Evolutionary conservation across 2,797 vertebrate genomes (phyloP).

Genomic region (Borostomias antarcticus): DNA sequence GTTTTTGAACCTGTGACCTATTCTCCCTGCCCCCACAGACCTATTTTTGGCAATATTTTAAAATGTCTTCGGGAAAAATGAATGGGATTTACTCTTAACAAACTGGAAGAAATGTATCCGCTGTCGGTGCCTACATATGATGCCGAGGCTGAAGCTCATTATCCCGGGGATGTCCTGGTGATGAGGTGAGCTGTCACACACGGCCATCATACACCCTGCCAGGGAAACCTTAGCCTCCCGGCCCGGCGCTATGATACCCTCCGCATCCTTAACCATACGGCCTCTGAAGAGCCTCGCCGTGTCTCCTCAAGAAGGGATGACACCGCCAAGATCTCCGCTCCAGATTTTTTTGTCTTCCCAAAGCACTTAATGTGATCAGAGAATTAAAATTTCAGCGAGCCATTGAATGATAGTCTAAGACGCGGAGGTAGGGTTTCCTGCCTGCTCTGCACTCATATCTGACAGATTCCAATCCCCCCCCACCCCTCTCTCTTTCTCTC

Average conservation of each 20-base stretch:
- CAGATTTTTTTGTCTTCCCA: slow-evolving; percentile 80
- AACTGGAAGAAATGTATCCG: neutral
- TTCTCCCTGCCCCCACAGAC: too few relatives aligned
- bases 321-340: slow-evolving; percentile 68
- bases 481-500: neutral
- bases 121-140: too few relatives aligned
- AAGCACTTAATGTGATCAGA: slow-evolving; percentile 88
- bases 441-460: slow-evolving; percentile 62
- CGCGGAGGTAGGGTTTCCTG: slow-evolving; percentile 65
- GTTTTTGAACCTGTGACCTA: too few relatives aligned
- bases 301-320: slow-evolving; percentile 73
- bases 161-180: slow-evolving; percentile 48
- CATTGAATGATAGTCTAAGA: slow-evolving; percentile 71
- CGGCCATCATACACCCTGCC: slow-evolving; percentile 56
- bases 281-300: slow-evolving; percentile 48
- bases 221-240: slow-evolving; percentile 69
- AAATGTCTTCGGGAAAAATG: too few relatives aligned
- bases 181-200: slow-evolving; percentile 66
- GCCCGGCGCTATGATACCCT: slow-evolving; percentile 49
- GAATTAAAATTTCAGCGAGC: slow-evolving; percentile 85
- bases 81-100: too few relatives aligned
- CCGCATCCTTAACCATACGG: slow-evolving; percentile 35
- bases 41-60: too few relatives aligned
- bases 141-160: neutral
- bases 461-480: slow-evolving; percentile 35